phyloP scores from a whole-genome alignment of 2,888 invertebrate species.

The Antitype chi region DNA sequence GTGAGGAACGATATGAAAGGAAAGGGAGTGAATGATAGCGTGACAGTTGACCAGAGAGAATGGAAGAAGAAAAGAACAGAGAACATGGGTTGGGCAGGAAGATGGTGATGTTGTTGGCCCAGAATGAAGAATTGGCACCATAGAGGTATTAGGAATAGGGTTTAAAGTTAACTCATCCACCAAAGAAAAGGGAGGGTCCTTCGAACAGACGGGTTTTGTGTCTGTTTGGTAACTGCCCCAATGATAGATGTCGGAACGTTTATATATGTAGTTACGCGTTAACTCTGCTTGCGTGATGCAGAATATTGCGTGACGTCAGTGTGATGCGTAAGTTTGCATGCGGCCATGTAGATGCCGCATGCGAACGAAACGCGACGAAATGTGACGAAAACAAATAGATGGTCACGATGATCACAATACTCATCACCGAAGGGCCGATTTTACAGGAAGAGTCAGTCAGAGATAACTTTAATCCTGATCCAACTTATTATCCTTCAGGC shows the following conservation, averaged over 20 bases:
- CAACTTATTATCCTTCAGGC: background rate
- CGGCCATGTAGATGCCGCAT: no score
- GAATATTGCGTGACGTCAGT: no score
- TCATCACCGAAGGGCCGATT: background rate
- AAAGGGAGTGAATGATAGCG: no score
- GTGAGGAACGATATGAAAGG: no score
- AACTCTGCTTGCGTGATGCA: no score
- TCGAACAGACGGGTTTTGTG: background rate
- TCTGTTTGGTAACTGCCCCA: background rate
- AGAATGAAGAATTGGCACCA: background rate
- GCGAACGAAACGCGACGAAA: background rate
- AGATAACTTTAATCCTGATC: background rate
- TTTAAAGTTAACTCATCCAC: background rate
- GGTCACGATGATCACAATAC: background rate
- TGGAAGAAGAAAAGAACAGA: no score
- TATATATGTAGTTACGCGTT: no score
- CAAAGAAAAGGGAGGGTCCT: background rate
- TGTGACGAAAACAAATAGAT: background rate
- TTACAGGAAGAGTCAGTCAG: background rate
- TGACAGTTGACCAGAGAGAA: no score
- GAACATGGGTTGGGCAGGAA: background rate
- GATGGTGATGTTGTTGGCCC: background rate
- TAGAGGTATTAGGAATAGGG: background rate
- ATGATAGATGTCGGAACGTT: no score
- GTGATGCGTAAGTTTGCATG: no score